A percentile compares a stretch with the other conserved stretches of the same genome.
Conservation (phyloP, 2,797 vertebrate genomes). For the Hirundo rustica region DNA sequence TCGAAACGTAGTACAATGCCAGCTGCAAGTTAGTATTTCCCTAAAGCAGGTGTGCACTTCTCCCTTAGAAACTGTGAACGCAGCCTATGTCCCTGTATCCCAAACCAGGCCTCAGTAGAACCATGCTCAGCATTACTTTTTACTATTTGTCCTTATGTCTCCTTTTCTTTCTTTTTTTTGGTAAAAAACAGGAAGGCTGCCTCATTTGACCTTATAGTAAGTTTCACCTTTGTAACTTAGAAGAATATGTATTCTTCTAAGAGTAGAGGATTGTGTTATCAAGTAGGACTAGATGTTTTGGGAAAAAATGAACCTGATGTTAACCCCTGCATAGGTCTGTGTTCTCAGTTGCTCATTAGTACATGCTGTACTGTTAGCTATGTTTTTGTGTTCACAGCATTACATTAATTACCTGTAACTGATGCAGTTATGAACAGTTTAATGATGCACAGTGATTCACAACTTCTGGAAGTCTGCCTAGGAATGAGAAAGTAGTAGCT, state of each 20-base stretch:
- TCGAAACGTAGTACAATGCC: constrained; percentile 38
- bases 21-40: constrained; percentile 43
- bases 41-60: constrained; percentile 30
- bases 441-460: not conserved
- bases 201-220: not conserved
- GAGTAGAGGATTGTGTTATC: not conserved
- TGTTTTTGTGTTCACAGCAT: not conserved
- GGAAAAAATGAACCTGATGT: not conserved
- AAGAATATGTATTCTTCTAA: not conserved
- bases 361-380: not conserved
- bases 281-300: not conserved
- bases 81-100: not conserved
- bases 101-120: not conserved
- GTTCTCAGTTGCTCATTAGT: not conserved
- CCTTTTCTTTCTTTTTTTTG: not conserved
- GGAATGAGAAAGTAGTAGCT: not conserved
- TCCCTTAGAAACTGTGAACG: constrained; percentile 32
- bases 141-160: not conserved
- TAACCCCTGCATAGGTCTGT: not conserved
- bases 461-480: not conserved
- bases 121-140: not conserved
- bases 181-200: not conserved
- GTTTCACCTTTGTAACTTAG: not conserved
- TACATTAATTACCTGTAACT: constrained; percentile 45
- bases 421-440: constrained; percentile 7